A percentile compares a stretch with the other conserved stretches of the same genome.
phyloP scores from a whole-genome alignment of 2,113 vertebrate species.

The Elgaria multicarinata region DNA sequence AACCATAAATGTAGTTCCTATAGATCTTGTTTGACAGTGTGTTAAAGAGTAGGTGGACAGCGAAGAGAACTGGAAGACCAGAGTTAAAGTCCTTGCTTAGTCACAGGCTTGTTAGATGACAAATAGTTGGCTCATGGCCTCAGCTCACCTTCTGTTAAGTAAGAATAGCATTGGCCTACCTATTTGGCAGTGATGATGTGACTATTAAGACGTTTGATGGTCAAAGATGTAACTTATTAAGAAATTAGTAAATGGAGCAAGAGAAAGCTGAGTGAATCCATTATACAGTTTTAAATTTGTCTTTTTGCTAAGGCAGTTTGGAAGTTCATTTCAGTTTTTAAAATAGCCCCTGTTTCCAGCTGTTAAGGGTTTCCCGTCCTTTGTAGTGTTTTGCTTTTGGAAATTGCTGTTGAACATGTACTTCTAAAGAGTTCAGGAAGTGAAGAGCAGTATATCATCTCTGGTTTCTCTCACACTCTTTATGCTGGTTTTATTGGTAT shows the following conservation, averaged over 20 bases:
- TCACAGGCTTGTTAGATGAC: background rate
- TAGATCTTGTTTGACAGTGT: background rate
- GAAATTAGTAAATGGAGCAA: background rate
- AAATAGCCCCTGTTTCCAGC: background rate
- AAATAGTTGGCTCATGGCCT: slow-evolving; percentile 10
- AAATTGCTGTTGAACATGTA: background rate
- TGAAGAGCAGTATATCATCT: background rate
- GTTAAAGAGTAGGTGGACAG: background rate
- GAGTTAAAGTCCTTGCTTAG: background rate
- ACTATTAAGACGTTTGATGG: background rate
- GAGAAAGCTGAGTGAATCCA: background rate
- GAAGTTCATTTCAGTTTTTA: background rate
- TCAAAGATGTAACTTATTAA: background rate
- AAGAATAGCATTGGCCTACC: background rate
- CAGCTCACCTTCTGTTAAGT: background rate
- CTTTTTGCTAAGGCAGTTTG: background rate
- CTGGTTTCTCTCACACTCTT: background rate
- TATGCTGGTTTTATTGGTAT: background rate
- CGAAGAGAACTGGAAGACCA: background rate
- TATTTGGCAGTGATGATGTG: background rate
- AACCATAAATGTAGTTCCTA: background rate
- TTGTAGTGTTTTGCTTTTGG: background rate
- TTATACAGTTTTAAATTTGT: background rate
- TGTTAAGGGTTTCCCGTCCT: background rate
- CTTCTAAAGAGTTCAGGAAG: background rate